Evolutionary conservation across 2,888 invertebrate species (phyloP).

Genomic region (Pollenia amentaria): DNA sequence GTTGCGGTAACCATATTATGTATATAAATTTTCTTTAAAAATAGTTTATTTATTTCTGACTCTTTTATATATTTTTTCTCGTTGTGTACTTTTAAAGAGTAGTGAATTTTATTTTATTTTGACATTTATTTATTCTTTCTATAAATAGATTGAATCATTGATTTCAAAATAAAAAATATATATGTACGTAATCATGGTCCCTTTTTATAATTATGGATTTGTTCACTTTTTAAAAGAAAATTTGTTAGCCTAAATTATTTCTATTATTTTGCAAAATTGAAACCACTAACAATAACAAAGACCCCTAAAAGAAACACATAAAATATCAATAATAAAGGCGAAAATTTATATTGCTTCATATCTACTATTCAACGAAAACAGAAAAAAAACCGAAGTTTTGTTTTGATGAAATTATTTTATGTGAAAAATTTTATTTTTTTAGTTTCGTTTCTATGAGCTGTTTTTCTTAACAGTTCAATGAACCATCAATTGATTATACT

Average conservation of each 20-base stretch:
- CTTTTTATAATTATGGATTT: neutral
- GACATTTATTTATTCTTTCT: no score
- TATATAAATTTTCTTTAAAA: no score
- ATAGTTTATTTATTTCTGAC: no score
- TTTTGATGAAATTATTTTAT: conserved; percentile 4
- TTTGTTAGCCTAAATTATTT: conserved; percentile 16
- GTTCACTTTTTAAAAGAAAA: neutral
- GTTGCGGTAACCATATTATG: no score
- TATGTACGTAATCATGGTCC: no score
- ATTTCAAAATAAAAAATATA: no score
- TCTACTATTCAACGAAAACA: neutral
- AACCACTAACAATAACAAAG: neutral
- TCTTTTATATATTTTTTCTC: no score
- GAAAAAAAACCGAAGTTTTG: neutral
- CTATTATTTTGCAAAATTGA: conserved; percentile 1
- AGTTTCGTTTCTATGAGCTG: neutral
- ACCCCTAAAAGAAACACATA: neutral
- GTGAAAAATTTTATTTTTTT: conserved; percentile 3
- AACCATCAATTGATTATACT: conserved; percentile 44
- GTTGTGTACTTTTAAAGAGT: no score
- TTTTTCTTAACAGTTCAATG: conserved; percentile 50
- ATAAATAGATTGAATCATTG: no score
- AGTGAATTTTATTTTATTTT: no score
- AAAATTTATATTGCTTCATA: neutral
- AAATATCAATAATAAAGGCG: conserved; percentile 4